A percentile compares a stretch with the other conserved stretches of the same genome.
Conservation (phyloP, 2,113 vertebrate species). For the Vimba vimba region DNA sequence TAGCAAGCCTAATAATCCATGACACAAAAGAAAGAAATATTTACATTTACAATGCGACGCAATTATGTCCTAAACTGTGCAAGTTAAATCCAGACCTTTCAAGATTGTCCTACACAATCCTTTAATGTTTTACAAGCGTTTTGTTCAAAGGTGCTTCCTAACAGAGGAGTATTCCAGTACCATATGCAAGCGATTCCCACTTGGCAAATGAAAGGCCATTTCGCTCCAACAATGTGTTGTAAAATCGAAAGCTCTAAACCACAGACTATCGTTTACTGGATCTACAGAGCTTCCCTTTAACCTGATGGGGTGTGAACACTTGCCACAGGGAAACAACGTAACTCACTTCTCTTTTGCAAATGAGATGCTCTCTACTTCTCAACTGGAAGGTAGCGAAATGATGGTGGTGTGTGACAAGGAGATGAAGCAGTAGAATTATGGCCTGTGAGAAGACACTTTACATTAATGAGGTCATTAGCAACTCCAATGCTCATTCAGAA, state of each 20-base stretch:
- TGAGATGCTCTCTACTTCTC: background rate
- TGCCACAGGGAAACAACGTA: background rate
- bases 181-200: constrained; percentile 17
- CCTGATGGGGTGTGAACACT: constrained; percentile 25
- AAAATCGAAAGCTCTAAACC: constrained; percentile 12
- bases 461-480: constrained; percentile 2
- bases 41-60: background rate
- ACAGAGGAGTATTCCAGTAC: background rate
- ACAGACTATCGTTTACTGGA: constrained; percentile 14
- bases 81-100: constrained; percentile 13
- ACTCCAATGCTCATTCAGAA: background rate
- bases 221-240: constrained; percentile 24
- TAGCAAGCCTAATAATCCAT: constrained; percentile 16
- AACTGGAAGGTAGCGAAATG: background rate
- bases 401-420: constrained; percentile 4
- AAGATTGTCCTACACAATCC: background rate
- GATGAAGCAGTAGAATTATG: background rate
- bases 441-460: background rate
- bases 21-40: background rate
- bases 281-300: constrained; percentile 9
- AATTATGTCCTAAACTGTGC: background rate
- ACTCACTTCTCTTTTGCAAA: background rate
- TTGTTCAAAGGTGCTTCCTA: constrained; percentile 28
- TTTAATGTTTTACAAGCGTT: constrained; percentile 27
- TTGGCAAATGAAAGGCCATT: constrained; percentile 3